phyloP scores from a whole-genome alignment of 64 coral and sea anemone genomes.

The Pocillopora damicornis region DNA sequence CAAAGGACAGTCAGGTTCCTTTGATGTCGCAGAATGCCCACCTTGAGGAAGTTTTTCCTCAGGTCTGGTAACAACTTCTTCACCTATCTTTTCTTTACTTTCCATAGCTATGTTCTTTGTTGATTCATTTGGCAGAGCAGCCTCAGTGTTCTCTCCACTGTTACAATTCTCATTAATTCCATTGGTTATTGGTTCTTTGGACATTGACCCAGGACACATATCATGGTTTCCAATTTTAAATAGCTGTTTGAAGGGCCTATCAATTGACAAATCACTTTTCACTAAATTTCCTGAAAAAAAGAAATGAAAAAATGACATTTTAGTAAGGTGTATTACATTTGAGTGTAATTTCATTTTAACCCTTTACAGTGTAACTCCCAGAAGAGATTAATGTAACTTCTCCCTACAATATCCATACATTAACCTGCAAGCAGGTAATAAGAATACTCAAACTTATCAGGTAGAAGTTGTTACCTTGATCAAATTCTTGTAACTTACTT shows the following conservation, averaged over 20 bases:
- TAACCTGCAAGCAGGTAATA: too few relatives aligned
- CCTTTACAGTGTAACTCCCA: too few relatives aligned
- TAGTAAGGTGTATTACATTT: background rate
- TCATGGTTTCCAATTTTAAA: background rate
- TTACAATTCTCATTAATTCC: constrained; percentile 5
- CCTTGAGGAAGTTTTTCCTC: constrained; percentile 12
- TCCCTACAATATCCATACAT: too few relatives aligned
- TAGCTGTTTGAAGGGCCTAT: constrained; percentile 11
- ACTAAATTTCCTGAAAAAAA: background rate
- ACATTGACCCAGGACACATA: background rate
- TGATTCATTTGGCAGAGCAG: background rate
- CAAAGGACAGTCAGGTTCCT: background rate
- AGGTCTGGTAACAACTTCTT: background rate
- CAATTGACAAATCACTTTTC: background rate
- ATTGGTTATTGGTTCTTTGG: background rate
- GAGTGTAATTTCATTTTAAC: background rate
- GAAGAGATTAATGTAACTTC: too few relatives aligned
- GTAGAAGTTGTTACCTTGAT: too few relatives aligned
- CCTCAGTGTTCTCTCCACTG: background rate
- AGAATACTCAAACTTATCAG: too few relatives aligned
- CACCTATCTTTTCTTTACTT: background rate
- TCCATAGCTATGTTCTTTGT: too few relatives aligned
- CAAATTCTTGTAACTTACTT: too few relatives aligned
- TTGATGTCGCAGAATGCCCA: background rate
- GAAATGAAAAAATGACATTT: background rate